A percentile compares a stretch with the other conserved stretches of the same genome.
Conservation (phyloP, 2,113 vertebrate genomes). For the Stegostoma tigrinum region DNA sequence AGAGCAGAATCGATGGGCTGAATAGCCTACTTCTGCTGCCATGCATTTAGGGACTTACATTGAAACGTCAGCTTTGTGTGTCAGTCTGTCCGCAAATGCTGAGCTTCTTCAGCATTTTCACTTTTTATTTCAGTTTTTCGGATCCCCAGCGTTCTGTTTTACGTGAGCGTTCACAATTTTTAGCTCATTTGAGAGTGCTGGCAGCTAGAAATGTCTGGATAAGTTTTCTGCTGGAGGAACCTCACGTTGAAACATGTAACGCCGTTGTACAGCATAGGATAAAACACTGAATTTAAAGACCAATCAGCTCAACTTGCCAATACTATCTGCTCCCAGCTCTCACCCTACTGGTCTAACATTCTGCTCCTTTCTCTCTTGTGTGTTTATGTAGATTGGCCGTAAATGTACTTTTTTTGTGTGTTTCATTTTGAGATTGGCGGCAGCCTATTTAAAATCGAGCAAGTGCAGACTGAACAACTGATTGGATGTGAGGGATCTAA, state of each 20-base stretch:
- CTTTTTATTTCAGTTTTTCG: no score
- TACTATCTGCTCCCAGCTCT: background rate
- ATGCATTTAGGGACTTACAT: no score
- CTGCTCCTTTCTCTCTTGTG: background rate
- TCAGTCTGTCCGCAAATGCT: no score
- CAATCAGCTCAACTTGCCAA: background rate
- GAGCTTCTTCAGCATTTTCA: no score
- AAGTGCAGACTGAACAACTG: background rate
- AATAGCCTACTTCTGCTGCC: no score
- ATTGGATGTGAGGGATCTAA: background rate
- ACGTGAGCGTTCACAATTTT: background rate
- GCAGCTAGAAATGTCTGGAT: background rate
- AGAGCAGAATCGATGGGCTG: no score
- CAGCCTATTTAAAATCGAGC: background rate
- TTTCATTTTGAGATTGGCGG: background rate
- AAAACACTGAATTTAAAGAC: background rate
- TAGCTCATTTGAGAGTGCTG: background rate
- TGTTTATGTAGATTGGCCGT: background rate
- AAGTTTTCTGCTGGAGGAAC: background rate
- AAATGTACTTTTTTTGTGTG: background rate
- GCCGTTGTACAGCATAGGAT: background rate
- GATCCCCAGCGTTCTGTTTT: no score
- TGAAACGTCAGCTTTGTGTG: no score
- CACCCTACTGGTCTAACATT: background rate
- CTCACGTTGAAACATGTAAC: background rate